Base-by-base conservation (phyloP, 2,888 invertebrate species). In the Agrochola lychnidis region DNA sequence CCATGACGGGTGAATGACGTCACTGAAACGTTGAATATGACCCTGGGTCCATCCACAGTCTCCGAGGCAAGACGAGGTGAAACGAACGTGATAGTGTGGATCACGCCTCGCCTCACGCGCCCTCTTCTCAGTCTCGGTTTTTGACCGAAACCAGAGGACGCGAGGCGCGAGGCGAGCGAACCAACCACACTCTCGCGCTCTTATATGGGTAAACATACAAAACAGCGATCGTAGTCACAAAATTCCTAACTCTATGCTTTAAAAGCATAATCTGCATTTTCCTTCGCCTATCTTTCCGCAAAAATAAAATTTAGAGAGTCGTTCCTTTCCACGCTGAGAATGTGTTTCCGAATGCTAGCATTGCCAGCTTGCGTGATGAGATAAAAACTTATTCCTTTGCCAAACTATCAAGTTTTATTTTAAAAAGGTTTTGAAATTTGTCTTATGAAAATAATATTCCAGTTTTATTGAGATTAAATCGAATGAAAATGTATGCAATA, bases 241-340 rank as follows among this genome's bases (percentile, higher is more conserved):
- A 16, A 48, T n/a, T 42, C 0, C 1, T 62, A 36, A 6, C 36
- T 73, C 70, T 68, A 68, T 75, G 42, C 12, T 36, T 22, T 19
- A 0, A 0, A 40, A 66, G 70, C 56, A 16, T 51, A 67, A 57
- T 62, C 10, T 45, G 7, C 7, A 83, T 14, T 56, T 70, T 70
- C 70, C 61, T 79, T 70, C 6, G 59, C 70, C 0, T 45, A 4
- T 0, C n/a, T 16, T n/a, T 51, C 48, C 4, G 12, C 42, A 12
- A 36, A 36, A 40, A 66, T 5, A 72, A 78, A 42, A 0, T 6
- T 16, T 2, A 0, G 1, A 2, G 3, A 7, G 19, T 56, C 30
- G 19, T 74, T 78, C 40, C 77, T 12, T 63, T 81, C 4, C 14
- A 78, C 0, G 16, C 0, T 19, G 3, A 48, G 1, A 53, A 51